Base-by-base conservation (phyloP, 2,797 vertebrate species). In the Rachycentron canadum region DNA sequence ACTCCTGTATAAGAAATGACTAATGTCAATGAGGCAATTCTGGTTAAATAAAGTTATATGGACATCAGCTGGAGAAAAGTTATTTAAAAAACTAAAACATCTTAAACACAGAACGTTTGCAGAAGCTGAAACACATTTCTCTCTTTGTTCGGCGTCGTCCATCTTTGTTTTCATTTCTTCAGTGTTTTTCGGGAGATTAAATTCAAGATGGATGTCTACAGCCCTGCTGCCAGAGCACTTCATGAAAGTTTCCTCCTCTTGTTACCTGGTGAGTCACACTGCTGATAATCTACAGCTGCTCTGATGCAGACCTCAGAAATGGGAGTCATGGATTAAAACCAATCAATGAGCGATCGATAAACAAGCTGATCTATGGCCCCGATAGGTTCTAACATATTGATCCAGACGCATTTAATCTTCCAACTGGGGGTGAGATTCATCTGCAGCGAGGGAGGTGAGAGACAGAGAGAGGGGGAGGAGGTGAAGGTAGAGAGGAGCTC, bases 351-450 rank as follows among this genome's bases (percentile, higher is more conserved):
- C 0, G 23, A 47, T 74, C 25, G 0, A 84, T 74, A 58, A 71
- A 61, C 45, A 56, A 40, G 76, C 63, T 64, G 67, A 78, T 81
- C 70, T 59, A 71, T 32, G 59, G 74, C 74, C 69, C 66, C 1
- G 57, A 77, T 62, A 26, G 43, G 65, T 43, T 74, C 66, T 32
- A 59, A 63, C 25, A 4, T 50, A 72, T 65, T 38, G 71, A 85
- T 75, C 69, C 50, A 69, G 64, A 84, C 65, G 6, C 7, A 62
- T 70, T 67, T 66, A 69, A 70, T 52, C 41, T 57, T 76, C 59
- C 10, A 43, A 26, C 73, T 34, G 52, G 19, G 23, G 67, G 8
- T 56, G 76, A 56, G 19, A 32, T 36, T 79, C 63, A 68, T 69
- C 26, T 49, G 68, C 56, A 34, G 50, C 0, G 13, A 63, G n/a